These are phyloP conservation scores for Heliconius hewitsoni DNA, from an alignment of 1,140 invertebrate species.

Conservation along the genomic window DNA sequence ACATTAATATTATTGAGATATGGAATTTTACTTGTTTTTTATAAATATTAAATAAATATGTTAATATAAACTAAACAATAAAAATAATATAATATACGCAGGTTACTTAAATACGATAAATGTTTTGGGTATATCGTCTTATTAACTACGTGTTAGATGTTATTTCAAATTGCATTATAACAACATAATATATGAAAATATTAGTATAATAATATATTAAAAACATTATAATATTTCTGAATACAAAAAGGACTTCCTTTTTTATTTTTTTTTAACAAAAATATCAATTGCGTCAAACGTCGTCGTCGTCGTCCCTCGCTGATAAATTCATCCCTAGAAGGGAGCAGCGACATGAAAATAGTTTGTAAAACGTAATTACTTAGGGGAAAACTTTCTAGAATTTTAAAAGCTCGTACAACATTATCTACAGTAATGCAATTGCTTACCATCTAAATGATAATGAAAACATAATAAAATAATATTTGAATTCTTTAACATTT, in stretches of 20 bases:
- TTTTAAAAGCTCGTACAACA: background rate
- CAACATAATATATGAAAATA: no score
- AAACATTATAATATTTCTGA: background rate
- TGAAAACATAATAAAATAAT: no score
- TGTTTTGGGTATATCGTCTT: no score
- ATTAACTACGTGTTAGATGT: no score
- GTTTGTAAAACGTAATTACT: constrained; percentile 15
- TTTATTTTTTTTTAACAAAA: background rate
- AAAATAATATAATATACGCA: no score
- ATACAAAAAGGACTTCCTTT: no score
- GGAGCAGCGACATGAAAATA: constrained; percentile 7
- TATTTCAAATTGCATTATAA: no score
- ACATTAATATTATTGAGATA: constrained; percentile 76
- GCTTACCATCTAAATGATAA: background rate
- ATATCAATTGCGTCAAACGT: background rate
- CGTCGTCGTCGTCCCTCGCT: background rate
- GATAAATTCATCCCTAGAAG: constrained; percentile 8
- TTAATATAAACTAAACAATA: no score
- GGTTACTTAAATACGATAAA: no score
- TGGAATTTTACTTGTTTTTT: constrained; percentile 36
- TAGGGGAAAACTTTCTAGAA: constrained; percentile 2
- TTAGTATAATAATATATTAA: background rate
- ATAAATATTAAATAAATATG: no score
- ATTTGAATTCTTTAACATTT: no score
- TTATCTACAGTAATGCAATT: background rate